Evolutionary conservation across 2,888 invertebrate genomes (phyloP), one percentile per base, ranked within the genome.

Genomic region (Trichogramma evanescens): DNA sequence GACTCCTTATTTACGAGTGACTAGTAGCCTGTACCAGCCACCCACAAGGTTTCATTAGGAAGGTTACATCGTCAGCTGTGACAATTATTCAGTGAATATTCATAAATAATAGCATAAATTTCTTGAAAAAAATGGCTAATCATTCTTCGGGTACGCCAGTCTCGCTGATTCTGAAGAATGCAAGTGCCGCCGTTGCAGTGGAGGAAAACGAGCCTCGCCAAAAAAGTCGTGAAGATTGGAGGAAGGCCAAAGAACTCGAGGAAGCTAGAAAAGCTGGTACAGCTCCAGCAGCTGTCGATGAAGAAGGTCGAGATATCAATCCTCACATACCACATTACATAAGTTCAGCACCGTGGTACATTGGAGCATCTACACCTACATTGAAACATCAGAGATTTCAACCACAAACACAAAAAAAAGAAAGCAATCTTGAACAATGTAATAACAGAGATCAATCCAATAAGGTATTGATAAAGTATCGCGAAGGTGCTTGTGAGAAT

Each of bases 261-360:
- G 99, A 99, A 78, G 96, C 96, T 7, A 84, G 99, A 71, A 98
- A 95, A 69, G 75, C 75, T 46, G 76, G 76, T 59, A 76, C 75
- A 45, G 76, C 76, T 3, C 75, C 73, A 13, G 73, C 70, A 8
- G 77, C 76, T 6, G 83, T 85, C 9, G 87, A 88, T 74, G 87
- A 88, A 72, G 80, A 84, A 80, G 91, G 94, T 68, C 90, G 88
- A 76, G 98, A 99, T 74, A 99, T 99, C 68, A 99, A 99, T 80
- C 99, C 99, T 0, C 99, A 99, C 74, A 99, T 99, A 73, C 99
- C 99, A 0, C 98, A 99, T 79, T 99, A 99, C 74, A 99, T 99
- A 73, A 92, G 97, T 1, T 87, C 91, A 45, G 95, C 95, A 0
- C 97, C 97, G 0, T 98, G 97, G 97, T 98, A 98, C 78, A 96